A percentile compares a stretch with the other conserved stretches of the same genome.
These are phyloP conservation scores for Henicopernis longicauda DNA, from an alignment of 2,113 vertebrate genomes.

Conservation along the genomic window DNA sequence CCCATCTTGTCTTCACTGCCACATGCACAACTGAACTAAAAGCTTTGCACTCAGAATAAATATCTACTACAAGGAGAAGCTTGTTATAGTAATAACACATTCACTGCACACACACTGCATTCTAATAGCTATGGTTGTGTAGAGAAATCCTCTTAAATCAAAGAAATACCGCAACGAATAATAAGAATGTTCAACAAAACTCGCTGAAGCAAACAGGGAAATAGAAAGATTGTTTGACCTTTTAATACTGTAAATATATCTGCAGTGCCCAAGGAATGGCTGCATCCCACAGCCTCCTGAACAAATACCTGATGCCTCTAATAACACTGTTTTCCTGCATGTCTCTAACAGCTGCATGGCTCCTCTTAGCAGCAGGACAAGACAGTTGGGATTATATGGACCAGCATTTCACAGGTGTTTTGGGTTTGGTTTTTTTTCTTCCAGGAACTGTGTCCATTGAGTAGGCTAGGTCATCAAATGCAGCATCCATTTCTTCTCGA, in stretches of 20 bases:
- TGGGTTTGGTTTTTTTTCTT: not conserved
- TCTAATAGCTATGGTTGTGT: conserved; percentile 23
- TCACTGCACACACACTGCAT: not conserved
- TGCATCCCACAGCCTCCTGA: conserved; percentile 30
- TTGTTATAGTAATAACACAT: conserved; percentile 50
- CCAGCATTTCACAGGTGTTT: not conserved
- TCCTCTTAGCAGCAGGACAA: not conserved
- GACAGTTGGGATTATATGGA: not conserved
- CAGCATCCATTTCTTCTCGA: not conserved
- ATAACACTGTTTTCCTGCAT: not conserved
- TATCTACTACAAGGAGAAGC: not conserved
- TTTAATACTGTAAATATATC: conserved; percentile 62
- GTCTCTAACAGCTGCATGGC: not conserved
- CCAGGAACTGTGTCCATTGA: not conserved
- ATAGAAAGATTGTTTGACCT: conserved; percentile 59
- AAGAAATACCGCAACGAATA: conserved; percentile 13
- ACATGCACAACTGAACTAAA: not conserved
- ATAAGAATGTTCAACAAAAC: conserved; percentile 38
- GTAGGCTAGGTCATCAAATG: not conserved
- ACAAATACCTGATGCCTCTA: conserved; percentile 20
- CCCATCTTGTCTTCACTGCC: not conserved
- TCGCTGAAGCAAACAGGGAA: conserved; percentile 21
- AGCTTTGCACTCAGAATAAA: conserved; percentile 23
- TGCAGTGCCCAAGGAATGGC: conserved; percentile 4
- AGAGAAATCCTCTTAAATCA: conserved; percentile 57